Evolutionary conservation across 1,140 invertebrate genomes (phyloP).

Genomic region (Cyrtorhinus lividipennis): DNA sequence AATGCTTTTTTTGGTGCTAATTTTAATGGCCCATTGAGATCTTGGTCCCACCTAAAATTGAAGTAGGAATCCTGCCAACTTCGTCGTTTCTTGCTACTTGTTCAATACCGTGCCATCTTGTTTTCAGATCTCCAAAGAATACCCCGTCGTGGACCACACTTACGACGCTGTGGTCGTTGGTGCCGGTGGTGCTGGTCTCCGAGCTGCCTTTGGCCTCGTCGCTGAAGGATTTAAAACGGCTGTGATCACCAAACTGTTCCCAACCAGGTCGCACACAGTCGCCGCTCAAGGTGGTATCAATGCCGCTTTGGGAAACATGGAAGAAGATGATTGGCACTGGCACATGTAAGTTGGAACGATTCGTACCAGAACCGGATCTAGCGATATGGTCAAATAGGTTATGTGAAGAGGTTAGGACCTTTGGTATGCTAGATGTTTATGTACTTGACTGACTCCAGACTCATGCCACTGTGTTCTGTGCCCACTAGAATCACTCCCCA

Average conservation of each 20-base stretch:
- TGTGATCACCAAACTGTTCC: constrained; percentile 96
- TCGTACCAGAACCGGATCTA: too few relatives aligned
- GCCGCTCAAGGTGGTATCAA: constrained; percentile 93
- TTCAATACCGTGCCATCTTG: not conserved
- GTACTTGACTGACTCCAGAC: too few relatives aligned
- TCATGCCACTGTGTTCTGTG: too few relatives aligned
- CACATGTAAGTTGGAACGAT: constrained; percentile 70
- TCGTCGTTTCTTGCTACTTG: not conserved
- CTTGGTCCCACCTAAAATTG: not conserved
- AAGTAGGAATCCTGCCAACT: too few relatives aligned
- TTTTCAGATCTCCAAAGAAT: constrained; percentile 39
- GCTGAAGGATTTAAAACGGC: constrained; percentile 94
- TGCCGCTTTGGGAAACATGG: constrained; percentile 80
- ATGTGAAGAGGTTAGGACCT: too few relatives aligned
- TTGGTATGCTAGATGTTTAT: too few relatives aligned
- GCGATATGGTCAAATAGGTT: too few relatives aligned
- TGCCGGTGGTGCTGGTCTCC: constrained; percentile 90
- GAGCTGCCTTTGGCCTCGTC: constrained; percentile 90
- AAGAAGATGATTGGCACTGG: constrained; percentile 91
- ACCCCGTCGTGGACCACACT: constrained; percentile 84
- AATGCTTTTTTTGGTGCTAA: too few relatives aligned
- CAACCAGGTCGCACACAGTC: constrained; percentile 91
- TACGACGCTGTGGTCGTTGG: constrained; percentile 97
- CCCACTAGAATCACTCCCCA: too few relatives aligned
- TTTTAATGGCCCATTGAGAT: constrained; percentile 23